Percentiles rank a stretch among this genome's conserved stretches.
phyloP scores from a whole-genome alignment of 2,888 invertebrate genomes.

The Coelopa pilipes region DNA sequence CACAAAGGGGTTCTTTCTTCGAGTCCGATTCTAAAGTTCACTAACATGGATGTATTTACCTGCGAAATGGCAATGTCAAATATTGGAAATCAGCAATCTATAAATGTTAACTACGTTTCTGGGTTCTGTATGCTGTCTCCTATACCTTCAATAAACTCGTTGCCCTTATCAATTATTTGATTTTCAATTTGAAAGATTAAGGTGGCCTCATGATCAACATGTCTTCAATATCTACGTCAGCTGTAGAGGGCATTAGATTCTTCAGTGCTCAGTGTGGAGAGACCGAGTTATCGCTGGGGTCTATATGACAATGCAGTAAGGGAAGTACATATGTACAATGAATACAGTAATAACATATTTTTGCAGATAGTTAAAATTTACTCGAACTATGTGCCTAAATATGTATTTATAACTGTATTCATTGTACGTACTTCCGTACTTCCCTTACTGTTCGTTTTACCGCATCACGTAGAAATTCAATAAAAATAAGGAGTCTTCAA shows the following conservation, averaged over 20 bases:
- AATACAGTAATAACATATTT: no score
- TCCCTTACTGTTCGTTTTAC: no score
- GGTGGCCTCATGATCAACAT: neutral
- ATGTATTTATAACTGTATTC: no score
- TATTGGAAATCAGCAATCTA: neutral
- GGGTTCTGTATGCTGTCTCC: no score
- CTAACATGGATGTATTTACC: neutral
- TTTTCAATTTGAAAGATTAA: slow-evolving; percentile 16
- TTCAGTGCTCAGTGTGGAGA: neutral
- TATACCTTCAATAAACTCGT: neutral
- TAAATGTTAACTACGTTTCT: slow-evolving; percentile 6
- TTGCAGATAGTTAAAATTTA: no score
- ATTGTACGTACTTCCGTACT: no score
- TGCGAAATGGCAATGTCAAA: neutral
- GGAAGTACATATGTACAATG: no score
- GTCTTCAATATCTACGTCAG: neutral
- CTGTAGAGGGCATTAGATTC: neutral
- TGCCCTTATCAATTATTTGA: slow-evolving; percentile 14
- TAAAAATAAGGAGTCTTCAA: no score
- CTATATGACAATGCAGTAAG: no score
- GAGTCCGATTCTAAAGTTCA: slow-evolving; percentile 1
- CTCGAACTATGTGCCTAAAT: no score
- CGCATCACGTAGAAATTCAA: no score
- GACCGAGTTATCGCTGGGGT: no score
- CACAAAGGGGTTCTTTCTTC: slow-evolving; percentile 25